phyloP scores from a whole-genome alignment of 2,797 vertebrate species.

The Danio albolineatus region DNA sequence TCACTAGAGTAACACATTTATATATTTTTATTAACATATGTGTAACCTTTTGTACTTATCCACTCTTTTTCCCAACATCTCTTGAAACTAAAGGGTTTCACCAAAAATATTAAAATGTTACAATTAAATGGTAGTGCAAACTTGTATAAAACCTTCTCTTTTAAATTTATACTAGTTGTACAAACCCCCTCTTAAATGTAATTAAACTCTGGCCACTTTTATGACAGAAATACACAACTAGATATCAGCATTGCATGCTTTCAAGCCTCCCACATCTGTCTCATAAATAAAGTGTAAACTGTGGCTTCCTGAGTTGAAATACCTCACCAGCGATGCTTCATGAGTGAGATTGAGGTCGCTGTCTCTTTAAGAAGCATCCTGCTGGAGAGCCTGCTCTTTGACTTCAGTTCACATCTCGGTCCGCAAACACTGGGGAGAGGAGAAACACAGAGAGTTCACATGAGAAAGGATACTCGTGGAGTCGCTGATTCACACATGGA shows the following conservation, averaged over 20 bases:
- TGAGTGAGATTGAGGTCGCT: constrained; percentile 38
- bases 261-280: neutral
- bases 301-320: constrained; percentile 24
- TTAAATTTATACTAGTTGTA: constrained; percentile 11
- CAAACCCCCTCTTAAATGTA: neutral
- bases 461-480: neutral
- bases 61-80: too few relatives aligned
- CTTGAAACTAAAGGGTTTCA: too few relatives aligned
- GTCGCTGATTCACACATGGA: constrained; percentile 17
- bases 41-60: too few relatives aligned
- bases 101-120: neutral
- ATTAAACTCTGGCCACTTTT: neutral
- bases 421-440: neutral
- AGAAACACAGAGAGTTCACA: neutral
- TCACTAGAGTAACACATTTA: too few relatives aligned
- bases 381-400: constrained; percentile 17
- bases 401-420: constrained; percentile 1
- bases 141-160: neutral
- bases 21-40: too few relatives aligned
- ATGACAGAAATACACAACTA: neutral
- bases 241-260: neutral
- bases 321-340: constrained; percentile 14
- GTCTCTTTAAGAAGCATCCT: constrained; percentile 57
- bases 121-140: neutral
- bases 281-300: constrained; percentile 23